A percentile compares a stretch with the other conserved stretches of the same genome.
phyloP scores from a whole-genome alignment of 2,797 vertebrate species.

The Hydrophis major region DNA sequence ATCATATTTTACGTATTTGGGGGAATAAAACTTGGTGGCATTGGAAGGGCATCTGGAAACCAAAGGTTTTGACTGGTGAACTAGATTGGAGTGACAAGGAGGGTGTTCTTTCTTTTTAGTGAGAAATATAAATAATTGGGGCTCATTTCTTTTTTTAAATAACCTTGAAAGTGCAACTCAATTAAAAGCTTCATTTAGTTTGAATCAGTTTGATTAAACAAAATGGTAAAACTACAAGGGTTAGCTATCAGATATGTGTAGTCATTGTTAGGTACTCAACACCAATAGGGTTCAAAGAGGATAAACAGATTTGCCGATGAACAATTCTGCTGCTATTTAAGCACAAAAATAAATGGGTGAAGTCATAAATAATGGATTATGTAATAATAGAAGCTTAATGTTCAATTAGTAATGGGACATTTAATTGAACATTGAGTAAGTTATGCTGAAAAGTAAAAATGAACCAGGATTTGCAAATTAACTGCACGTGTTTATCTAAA shows the following conservation, averaged over 20 bases:
- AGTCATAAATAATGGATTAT: not conserved
- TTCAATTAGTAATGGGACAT: not conserved
- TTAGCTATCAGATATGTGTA: not conserved
- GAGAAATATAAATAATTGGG: not conserved
- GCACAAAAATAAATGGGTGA: not conserved
- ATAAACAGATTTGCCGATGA: not conserved
- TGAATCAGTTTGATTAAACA: not conserved
- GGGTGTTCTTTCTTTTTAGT: not conserved
- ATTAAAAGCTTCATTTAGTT: not conserved
- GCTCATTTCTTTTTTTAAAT: not conserved
- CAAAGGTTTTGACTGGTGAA: not conserved
- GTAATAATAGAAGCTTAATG: not conserved
- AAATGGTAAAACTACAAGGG: not conserved
- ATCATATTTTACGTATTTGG: not conserved
- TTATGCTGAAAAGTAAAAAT: not conserved
- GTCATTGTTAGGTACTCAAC: not conserved
- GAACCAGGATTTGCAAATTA: not conserved
- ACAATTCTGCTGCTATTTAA: not conserved
- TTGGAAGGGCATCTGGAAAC: not conserved
- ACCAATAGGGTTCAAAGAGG: not conserved
- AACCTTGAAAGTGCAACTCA: not conserved
- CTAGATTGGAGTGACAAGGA: not conserved
- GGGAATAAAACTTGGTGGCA: not conserved
- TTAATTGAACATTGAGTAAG: not conserved
- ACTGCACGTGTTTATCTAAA: not conserved